These are phyloP conservation scores for Coleophora flavipennella DNA, from an alignment of 2,888 invertebrate species.

Conservation along the genomic window DNA sequence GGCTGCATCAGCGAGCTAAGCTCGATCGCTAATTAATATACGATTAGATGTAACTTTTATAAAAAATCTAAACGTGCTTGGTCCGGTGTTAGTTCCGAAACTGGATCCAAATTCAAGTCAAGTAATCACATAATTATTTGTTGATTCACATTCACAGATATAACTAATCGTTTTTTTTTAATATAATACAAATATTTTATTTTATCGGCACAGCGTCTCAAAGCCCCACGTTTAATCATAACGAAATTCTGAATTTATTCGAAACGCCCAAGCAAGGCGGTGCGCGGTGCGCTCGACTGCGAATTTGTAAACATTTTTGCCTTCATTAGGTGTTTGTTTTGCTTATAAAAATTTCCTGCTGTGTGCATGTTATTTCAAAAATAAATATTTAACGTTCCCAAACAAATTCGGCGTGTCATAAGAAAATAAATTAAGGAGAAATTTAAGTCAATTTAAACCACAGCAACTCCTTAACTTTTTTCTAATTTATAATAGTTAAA, in stretches of 20 bases:
- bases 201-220: too few species aligned
- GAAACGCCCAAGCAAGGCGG: constrained; percentile 15
- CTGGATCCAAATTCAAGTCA: too few species aligned
- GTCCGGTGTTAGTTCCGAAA: too few species aligned
- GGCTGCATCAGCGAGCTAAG: too few species aligned
- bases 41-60: too few species aligned
- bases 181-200: too few species aligned
- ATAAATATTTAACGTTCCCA: constrained; percentile 8
- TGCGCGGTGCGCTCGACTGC: constrained; percentile 29
- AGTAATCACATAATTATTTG: too few species aligned
- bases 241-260: constrained; percentile 22
- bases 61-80: too few species aligned
- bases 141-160: too few species aligned
- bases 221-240: constrained; percentile 14
- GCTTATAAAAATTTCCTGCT: constrained; percentile 46
- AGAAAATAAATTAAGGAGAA: constrained; percentile 4
- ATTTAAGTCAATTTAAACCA: constrained; percentile 2
- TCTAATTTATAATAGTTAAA: too few species aligned
- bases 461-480: neutral
- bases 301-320: constrained; percentile 54
- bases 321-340: constrained; percentile 63
- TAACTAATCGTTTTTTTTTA: too few species aligned
- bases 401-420: neutral
- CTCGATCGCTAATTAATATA: too few species aligned
- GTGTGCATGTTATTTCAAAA: constrained; percentile 24